Evolutionary conservation across 1,140 invertebrate species (phyloP), one percentile per base, ranked within the genome.

Genomic region (Micrasema longulum): DNA sequence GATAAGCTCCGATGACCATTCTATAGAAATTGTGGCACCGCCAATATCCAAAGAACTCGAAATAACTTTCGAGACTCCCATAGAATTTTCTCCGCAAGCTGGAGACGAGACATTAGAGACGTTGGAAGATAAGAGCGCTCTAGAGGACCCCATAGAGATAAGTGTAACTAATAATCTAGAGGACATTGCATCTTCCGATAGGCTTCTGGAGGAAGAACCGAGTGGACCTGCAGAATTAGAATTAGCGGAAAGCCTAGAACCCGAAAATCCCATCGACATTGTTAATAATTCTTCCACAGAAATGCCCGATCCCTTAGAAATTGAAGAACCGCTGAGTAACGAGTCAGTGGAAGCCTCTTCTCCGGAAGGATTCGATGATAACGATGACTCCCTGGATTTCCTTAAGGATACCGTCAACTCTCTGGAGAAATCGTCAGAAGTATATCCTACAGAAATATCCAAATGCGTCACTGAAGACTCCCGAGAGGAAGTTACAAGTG

Each of bases 311-410:
- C 57, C 57, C 0, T 63, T 63, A 12, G 57, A 63, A 23, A 63
- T 63, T 7, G 57, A 41, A 11, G 57, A 63, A 47, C 60, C 60
- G 10, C 10, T 45, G 20, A 64, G 60, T 11, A 64, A 64, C 16
- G 43, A n/a, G 6, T 45, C 60, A 9, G 60, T 16, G 23, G 60
- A 64, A 16, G 43, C 22, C 1, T 45, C 43, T 45, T 64, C 60
- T 26, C 45, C 60, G 2, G 60, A 64, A 47, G 23, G 18, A 14
- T 64, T 64, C 45, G 60, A 64, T n/a, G 60, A 64, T 47, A 63
- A 43, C 14, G 60, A 63, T 9, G 60, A 64, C 26, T 64, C 60
- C 10, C 43, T 64, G n/a, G 60, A 64, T 22, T 64, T 64, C 43
- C 41, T 64, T 11, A 64, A 64, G 7, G 60, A 64, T 10, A 47